Percentiles rank a stretch among this genome's conserved stretches.
Conservation (phyloP, 2,113 vertebrate species). For the Oncorhynchus nerka region DNA sequence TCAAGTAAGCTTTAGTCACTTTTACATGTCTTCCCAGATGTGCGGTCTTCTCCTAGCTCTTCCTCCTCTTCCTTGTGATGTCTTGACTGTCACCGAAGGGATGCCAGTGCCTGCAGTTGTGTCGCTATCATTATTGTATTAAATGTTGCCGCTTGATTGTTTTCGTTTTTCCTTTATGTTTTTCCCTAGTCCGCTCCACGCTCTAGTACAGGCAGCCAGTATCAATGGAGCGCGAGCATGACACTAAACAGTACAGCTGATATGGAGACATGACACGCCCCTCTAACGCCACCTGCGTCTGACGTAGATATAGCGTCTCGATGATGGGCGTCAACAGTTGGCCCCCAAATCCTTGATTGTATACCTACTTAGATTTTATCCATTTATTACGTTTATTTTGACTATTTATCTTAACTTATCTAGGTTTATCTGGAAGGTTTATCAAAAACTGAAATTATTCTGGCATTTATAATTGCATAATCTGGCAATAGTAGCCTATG, state of each 20-base stretch:
- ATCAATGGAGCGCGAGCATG: slow-evolving; percentile 45
- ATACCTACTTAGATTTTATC: too few relatives aligned
- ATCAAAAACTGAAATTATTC: too few relatives aligned
- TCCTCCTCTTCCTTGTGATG: slow-evolving; percentile 40
- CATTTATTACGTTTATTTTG: too few relatives aligned
- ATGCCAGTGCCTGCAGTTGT: slow-evolving; percentile 1
- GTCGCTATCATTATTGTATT: background rate
- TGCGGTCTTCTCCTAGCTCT: slow-evolving; percentile 31
- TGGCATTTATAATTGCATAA: too few relatives aligned
- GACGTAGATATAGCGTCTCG: slow-evolving; percentile 51
- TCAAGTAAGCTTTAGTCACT: slow-evolving; percentile 28
- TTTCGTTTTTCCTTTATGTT: slow-evolving; percentile 38
- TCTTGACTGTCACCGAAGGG: background rate
- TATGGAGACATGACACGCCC: slow-evolving; percentile 33
- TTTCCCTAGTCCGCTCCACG: slow-evolving; percentile 55
- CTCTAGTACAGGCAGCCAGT: slow-evolving; percentile 29
- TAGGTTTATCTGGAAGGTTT: too few relatives aligned
- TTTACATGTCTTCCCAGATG: slow-evolving; percentile 33
- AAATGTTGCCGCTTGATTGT: slow-evolving; percentile 1
- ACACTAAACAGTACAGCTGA: slow-evolving; percentile 52
- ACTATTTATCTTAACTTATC: too few relatives aligned
- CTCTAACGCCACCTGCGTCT: slow-evolving; percentile 57
- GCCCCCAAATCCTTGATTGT: background rate
- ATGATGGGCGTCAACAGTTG: slow-evolving; percentile 33
- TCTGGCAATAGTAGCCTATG: too few relatives aligned